Evolutionary conservation across 2,113 vertebrate genomes (phyloP), one percentile per base, ranked within the genome.

Genomic region (Tragelaphus imberbis): DNA sequence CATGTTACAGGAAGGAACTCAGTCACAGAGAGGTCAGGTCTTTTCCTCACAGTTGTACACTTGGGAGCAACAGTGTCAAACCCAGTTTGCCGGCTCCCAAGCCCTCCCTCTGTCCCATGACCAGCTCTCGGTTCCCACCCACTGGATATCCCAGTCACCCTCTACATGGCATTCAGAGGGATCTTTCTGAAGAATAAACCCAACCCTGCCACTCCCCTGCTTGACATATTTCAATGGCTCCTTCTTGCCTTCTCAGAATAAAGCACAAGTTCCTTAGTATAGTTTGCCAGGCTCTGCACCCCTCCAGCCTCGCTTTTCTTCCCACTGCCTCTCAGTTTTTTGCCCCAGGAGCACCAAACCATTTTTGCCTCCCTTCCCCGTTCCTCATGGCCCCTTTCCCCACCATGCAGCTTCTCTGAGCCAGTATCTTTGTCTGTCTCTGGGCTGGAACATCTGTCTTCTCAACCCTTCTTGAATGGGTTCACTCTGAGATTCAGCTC

Each of bases 351-450:
- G 90, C 13, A 28, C 21, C 49, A 14, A 75, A 25, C 2, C 15
- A 12, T 16, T 28, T 90, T 68, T 0, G 3, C 4, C 2, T 1
- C 80, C 40, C 3, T 68, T 88, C 17, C 2, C 11, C 2, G 1
- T 5, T 58, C n/a, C 65, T 61, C 0, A 0, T 28, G 55, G 25
- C 13, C 28, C 19, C 36, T 4, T 13, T 0, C 12, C 17, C 56
- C 23, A 28, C 9, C 16, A 11, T 0, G 6, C 17, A 33, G 27
- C 27, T 75, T n/a, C 80, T 47, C 53, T 25, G 6, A 2, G 36
- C 44, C 12, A 10, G 14, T 5, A 4, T 16, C 33, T 71, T 19
- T 71, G 1, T 7, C 49, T n/a, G 2, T 2, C 14, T 23, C 11
- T 59, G 11, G 40, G 55, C 28, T 5, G 7, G 14, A 2, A 33